phyloP scores from a whole-genome alignment of 2,888 invertebrate species.

The Heliothis peltigera region DNA sequence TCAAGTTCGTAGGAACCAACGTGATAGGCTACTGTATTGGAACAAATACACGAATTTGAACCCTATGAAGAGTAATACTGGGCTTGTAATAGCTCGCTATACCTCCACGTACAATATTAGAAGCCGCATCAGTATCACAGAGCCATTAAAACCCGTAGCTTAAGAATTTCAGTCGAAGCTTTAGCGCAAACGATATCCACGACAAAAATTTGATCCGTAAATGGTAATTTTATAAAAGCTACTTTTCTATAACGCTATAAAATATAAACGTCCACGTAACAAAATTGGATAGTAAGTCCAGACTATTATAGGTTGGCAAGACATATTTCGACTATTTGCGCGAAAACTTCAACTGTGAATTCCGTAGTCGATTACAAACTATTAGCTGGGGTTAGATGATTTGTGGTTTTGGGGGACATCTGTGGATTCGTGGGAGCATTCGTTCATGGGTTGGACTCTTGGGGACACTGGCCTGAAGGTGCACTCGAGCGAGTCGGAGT shows the following conservation, averaged over 20 bases:
- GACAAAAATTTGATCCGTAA: constrained; percentile 31
- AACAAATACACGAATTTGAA: constrained; percentile 64
- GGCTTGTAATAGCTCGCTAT: constrained; percentile 56
- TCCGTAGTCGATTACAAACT: constrained; percentile 53
- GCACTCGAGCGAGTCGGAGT: constrained; percentile 86
- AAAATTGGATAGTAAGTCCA: constrained; percentile 44
- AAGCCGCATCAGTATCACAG: constrained; percentile 34
- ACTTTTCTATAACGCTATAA: constrained; percentile 46
- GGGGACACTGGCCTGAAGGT: constrained; percentile 88
- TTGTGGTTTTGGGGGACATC: constrained; percentile 76
- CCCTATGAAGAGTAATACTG: constrained; percentile 62
- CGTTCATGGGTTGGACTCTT: constrained; percentile 78
- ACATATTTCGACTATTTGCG: constrained; percentile 35
- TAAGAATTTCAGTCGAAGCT: constrained; percentile 63
- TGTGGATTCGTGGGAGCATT: constrained; percentile 69
- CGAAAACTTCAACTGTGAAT: constrained; percentile 63
- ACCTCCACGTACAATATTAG: constrained; percentile 24
- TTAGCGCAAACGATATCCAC: constrained; percentile 57
- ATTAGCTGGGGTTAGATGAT: constrained; percentile 85
- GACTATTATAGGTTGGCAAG: constrained; percentile 50
- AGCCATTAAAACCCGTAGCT: constrained; percentile 54
- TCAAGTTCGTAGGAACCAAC: constrained; percentile 74
- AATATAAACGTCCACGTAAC: constrained; percentile 35
- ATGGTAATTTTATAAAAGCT: constrained; percentile 47
- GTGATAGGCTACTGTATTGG: constrained; percentile 65